Conservation (phyloP, 2,113 vertebrate genomes). For the Sceloporus tristichus region DNA sequence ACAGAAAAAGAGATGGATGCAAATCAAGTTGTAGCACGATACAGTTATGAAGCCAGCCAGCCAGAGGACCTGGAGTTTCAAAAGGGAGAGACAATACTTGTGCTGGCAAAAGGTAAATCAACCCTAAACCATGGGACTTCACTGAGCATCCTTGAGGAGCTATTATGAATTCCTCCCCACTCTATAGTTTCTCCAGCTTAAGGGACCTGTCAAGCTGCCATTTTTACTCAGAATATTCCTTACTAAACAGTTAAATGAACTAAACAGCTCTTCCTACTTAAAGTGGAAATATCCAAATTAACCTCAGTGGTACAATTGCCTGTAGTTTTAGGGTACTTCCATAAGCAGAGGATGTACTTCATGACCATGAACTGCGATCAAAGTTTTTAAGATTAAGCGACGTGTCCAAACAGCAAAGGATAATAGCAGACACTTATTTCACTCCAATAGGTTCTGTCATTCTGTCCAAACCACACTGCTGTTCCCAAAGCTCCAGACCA, state of each 20-base stretch:
- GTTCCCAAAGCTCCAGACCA: no score
- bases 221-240: background rate
- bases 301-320: background rate
- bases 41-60: conserved; percentile 84
- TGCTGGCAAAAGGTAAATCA: conserved; percentile 83
- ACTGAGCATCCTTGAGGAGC: background rate
- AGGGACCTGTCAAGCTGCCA: background rate
- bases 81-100: conserved; percentile 86
- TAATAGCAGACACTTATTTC: no score
- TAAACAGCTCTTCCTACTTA: background rate
- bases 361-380: background rate
- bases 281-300: background rate
- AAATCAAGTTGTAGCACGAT: conserved; percentile 83
- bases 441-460: background rate
- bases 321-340: background rate
- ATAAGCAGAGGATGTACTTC: background rate
- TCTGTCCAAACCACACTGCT: no score
- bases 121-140: background rate
- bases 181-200: background rate
- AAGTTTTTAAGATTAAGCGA: background rate
- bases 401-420: background rate
- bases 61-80: conserved; percentile 91
- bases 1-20: fast-evolving
- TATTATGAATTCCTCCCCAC: background rate
- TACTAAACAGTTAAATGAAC: background rate